Evolutionary conservation across 1,140 invertebrate genomes (phyloP), one percentile per base, ranked within the genome.

Genomic region (Drosophila nasuta): DNA sequence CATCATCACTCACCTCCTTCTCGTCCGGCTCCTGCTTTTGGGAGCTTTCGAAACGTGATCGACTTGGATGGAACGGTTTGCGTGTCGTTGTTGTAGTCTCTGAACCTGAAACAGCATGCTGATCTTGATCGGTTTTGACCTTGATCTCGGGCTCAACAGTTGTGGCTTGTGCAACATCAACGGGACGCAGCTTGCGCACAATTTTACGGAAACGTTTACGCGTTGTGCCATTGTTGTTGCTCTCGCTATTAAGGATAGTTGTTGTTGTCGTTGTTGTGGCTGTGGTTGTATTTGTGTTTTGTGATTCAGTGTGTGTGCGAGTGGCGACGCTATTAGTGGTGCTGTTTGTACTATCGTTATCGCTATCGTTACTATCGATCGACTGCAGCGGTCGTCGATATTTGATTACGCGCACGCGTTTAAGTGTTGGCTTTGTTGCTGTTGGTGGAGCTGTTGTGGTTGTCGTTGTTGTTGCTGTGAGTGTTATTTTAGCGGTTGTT

Each of bases 181-280:
- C 81, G 7, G 69, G 83, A 3, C 73, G 54, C 46, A 92, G 56
- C 11, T 91, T 92, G 5, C 91, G 74, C n/a, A 92, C 82, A 51
- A 92, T 83, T 38, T 92, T 92, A 8, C 91, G 82, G 68, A 92
- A 85, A n/a, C 89, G 89, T 60, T 91, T 92, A 10, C 59, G 35
- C 35, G 35, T 66, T 11, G 35, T 66, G 45, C 3, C 62, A 41
- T 25, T 81, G 58, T 45, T 70, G 8, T 41, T 41, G 56, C 35
- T 10, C 35, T 58, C 41, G 17, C 25, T 35, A 28, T 52, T 67
- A 17, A 30, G 15, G 41, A 58, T 13, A 13, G 41, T 43, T 13
- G 41, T 43, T 13, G 13, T 8, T 5, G 38, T 48, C 46, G 60
- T 59, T 70, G 20, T 13, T 28, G 20, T 54, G 48, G 25, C 66